Evolutionary conservation across 1,140 invertebrate genomes (phyloP).

Genomic region (Drosophila orosa): DNA sequence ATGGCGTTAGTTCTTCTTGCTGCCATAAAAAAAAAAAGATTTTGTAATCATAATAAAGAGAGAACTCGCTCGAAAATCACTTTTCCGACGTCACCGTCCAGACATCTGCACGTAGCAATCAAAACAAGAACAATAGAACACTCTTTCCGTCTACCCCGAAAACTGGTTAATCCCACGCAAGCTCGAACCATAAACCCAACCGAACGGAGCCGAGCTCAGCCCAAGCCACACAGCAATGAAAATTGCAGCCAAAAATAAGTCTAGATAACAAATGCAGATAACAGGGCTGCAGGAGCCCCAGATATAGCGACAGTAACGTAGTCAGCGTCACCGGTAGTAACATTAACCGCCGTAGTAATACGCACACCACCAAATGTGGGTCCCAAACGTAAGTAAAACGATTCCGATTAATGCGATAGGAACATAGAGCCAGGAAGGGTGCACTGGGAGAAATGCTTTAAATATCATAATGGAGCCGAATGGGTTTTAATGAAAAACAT

Average conservation of each 20-base stretch:
- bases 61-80: not conserved
- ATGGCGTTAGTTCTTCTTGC: conserved; percentile 1
- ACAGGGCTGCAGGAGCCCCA: conserved; percentile 30
- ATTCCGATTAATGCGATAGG: conserved; percentile 71
- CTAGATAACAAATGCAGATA: conserved; percentile 71
- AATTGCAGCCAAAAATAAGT: conserved; percentile 68
- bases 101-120: conserved; percentile 72
- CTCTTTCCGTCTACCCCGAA: conserved; percentile 4
- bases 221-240: conserved; percentile 53
- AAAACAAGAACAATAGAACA: conserved; percentile 68
- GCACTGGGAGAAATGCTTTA: not conserved
- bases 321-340: conserved; percentile 23
- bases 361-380: conserved; percentile 50
- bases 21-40: not conserved
- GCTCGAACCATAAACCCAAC: conserved; percentile 59
- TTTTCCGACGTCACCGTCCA: conserved; percentile 35
- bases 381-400: conserved; percentile 65
- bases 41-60: not conserved
- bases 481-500: too few species aligned
- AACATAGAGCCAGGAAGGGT: not conserved
- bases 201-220: conserved; percentile 31
- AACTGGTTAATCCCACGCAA: conserved; percentile 69
- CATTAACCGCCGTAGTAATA: conserved; percentile 6
- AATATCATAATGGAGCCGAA: not conserved
- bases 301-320: conserved; percentile 15